Evolutionary conservation across 2,113 vertebrate species (phyloP).

Genomic region (Gallinago paraguaiae): DNA sequence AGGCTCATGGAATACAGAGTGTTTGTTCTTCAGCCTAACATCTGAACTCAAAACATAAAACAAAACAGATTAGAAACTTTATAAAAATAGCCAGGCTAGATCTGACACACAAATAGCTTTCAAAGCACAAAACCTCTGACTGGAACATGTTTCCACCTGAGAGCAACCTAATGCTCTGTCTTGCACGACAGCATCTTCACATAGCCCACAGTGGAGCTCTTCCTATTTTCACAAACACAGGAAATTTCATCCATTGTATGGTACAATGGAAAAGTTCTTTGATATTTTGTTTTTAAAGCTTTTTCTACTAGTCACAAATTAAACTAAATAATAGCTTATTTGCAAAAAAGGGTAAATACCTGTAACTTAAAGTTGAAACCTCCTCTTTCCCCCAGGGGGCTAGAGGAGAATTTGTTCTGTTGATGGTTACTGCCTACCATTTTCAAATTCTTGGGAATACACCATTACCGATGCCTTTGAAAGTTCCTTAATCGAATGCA

Average conservation of each 20-base stretch:
- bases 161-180: neutral
- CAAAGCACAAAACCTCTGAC: constrained; percentile 8
- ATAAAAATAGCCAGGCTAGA: neutral
- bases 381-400: neutral
- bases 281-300: neutral
- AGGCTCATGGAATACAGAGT: constrained; percentile 2
- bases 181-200: neutral
- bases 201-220: neutral
- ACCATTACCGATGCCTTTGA: neutral
- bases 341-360: neutral
- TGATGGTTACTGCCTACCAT: neutral
- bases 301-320: neutral
- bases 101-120: neutral
- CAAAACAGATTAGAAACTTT: constrained; percentile 20
- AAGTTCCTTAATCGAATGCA: neutral
- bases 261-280: neutral
- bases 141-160: neutral
- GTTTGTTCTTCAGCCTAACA: constrained; percentile 50
- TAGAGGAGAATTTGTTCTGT: neutral
- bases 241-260: neutral
- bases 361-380: neutral
- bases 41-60: constrained; percentile 36
- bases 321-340: neutral
- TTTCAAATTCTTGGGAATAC: neutral
- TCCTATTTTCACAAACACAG: neutral